Evolutionary conservation across 2,888 invertebrate genomes (phyloP), one percentile per base, ranked within the genome.

Genomic region (Azorinus chamasolen): DNA sequence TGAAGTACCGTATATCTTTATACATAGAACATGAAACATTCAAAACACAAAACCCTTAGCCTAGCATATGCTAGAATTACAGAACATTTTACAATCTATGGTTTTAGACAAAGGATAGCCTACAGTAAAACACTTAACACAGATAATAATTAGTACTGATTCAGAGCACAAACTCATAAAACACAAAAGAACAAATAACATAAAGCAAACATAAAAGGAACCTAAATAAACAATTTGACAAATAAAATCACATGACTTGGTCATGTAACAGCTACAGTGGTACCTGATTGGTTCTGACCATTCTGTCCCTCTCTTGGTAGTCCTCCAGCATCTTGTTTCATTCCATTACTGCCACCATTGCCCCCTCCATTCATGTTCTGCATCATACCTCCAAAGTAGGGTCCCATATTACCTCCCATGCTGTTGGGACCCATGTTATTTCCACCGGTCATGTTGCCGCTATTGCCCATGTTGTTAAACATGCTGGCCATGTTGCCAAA

Each of bases 281-380:
- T 78, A 78, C 77, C 77, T 78, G 77, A 78, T 68, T 78, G 72
- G 72, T 66, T 78, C 27, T 59, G 69, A 64, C 32, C 58, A 48
- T 61, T 59, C 22, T 58, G 53, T 25, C 51, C 54, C 27, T 63
- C 69, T 43, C 63, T 63, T 51, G 20, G 12, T 16, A 27, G 14
- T 24, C 45, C 50, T 50, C 48, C 48, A 20, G n/a, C 12, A 16
- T 16, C 53, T 24, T 55, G 55, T n/a, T 55, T 8, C 55, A 32
- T 39, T 5, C 55, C 41, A 8, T 10, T 39, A 39, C 20, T 55
- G 57, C 65, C 59, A 59, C 53, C 63, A 37, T 53, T 58, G 27
- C 48, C 41, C 41, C 24, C 41, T 22, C 54, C 45, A 4, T 27
- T 43, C 72, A 66, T 61, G 43, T 62, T 57, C 46, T 62, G 62